phyloP scores from a whole-genome alignment of 2,888 invertebrate species.

The Conchocele bisecta region DNA sequence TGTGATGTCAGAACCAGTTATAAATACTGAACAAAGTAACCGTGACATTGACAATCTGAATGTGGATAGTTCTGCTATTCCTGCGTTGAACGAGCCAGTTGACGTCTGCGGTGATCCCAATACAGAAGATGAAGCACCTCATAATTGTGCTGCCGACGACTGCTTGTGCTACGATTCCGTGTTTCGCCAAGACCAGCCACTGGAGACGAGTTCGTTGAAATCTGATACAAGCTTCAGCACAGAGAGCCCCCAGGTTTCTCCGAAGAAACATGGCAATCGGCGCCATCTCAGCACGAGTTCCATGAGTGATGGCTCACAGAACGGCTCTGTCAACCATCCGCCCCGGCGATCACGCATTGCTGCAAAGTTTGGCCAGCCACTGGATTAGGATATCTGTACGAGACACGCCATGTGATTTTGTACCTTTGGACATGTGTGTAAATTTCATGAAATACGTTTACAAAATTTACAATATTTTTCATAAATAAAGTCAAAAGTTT shows the following conservation, averaged over 20 bases:
- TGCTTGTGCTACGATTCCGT: constrained; percentile 65
- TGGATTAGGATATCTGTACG: constrained; percentile 51
- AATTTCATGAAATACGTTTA: too few relatives aligned
- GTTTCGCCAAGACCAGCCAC: constrained; percentile 65
- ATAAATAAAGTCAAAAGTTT: too few relatives aligned
- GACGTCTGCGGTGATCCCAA: background rate
- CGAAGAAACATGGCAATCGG: constrained; percentile 45
- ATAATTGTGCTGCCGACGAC: constrained; percentile 49
- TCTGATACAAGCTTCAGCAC: constrained; percentile 65
- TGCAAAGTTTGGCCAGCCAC: constrained; percentile 70
- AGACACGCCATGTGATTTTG: too few relatives aligned
- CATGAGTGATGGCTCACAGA: constrained; percentile 48
- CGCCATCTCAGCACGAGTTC: constrained; percentile 48
- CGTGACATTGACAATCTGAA: too few relatives aligned
- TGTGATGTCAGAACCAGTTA: too few relatives aligned
- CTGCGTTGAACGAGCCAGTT: background rate
- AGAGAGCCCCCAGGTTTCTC: constrained; percentile 56
- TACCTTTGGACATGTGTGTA: background rate
- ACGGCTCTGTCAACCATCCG: constrained; percentile 48
- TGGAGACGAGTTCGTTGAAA: constrained; percentile 73
- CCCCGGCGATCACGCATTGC: constrained; percentile 70
- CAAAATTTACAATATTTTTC: too few relatives aligned
- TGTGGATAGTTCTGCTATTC: too few relatives aligned
- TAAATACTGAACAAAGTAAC: too few relatives aligned
- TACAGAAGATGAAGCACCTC: constrained; percentile 42